These are phyloP conservation scores for Otis tarda DNA, from an alignment of 2,113 vertebrate genomes.

Conservation along the genomic window DNA sequence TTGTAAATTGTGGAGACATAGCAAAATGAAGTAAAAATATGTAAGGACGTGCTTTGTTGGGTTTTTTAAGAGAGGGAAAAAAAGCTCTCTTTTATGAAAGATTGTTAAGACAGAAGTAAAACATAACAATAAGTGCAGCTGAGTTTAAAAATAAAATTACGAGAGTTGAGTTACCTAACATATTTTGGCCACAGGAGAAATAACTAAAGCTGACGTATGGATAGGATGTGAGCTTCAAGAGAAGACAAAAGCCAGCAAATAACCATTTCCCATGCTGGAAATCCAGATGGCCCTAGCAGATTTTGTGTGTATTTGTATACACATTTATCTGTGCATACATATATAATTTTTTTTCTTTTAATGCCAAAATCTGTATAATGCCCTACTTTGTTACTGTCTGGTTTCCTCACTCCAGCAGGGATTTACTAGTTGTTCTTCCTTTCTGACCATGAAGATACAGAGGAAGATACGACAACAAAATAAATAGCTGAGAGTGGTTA, in stretches of 20 bases:
- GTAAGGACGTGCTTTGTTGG: background rate
- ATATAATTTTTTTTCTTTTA: background rate
- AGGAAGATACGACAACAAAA: constrained; percentile 4
- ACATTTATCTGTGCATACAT: background rate
- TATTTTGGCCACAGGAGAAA: background rate
- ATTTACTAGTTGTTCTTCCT: background rate
- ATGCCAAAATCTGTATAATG: background rate
- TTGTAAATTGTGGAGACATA: background rate
- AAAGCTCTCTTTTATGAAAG: background rate
- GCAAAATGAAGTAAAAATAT: background rate
- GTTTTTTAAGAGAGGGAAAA: background rate
- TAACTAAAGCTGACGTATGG: background rate
- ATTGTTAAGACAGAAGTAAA: background rate
- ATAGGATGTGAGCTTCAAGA: background rate
- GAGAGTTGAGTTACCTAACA: constrained; percentile 6
- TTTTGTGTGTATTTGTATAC: constrained; percentile 27
- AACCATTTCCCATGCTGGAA: background rate
- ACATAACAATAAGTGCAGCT: background rate
- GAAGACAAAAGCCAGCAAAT: constrained; percentile 14
- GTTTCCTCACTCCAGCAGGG: background rate
- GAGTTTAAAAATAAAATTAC: background rate
- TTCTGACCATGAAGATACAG: background rate
- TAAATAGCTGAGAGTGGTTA: constrained; percentile 37
- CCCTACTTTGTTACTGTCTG: background rate
- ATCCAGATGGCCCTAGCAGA: constrained; percentile 40